Base-by-base conservation (phyloP, 2,888 invertebrate genomes). In the Cetonia aurata region DNA sequence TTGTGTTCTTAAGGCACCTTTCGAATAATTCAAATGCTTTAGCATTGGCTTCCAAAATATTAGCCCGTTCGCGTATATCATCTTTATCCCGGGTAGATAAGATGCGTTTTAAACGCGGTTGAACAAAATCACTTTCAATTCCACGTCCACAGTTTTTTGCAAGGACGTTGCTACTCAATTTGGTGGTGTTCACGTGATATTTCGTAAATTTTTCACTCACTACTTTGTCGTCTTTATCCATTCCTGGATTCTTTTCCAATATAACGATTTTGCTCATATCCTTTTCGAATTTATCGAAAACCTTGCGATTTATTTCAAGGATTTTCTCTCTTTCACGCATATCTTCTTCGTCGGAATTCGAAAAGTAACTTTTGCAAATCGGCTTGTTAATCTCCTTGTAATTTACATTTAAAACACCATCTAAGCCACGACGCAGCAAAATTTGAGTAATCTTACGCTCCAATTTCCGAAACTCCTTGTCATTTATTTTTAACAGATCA, bases 11-110 rank as follows among this genome's bases (percentile, higher is more conserved):
- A 3, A 65, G 9, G 9, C 15, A 50, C 4, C n/a, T 50, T 33
- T 73, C 73, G 13, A 73, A 71, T 12, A 52, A 59, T 12, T 66
- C 46, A 25, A 73, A 73, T 6, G 71, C 71, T 60, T 71, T 71
- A 52, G 53, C 41, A 48, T 73, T 73, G 15, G 59, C 46, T 60
- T 71, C 69, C 1, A 73, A 10, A 10, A 73, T 50, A 17, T 65
- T 65, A 3, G 57, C 62, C n/a, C 59, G 37, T 69, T 72, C 53
- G 6, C 55, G 44, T 8, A 70, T 65, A 46, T 72, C 68, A 6
- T 70, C 53, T 60, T 41, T 44, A 41, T 66, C 57, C n/a, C 13
- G 12, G 31, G 50, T 67, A 9, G 56, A 65, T 10, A 62, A 17
- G 17, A 8, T 19, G n/a, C 50, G 17, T 41, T 52, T 52, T 13